Evolutionary conservation across 2,888 invertebrate species (phyloP).

Genomic region (Sinopyrophorus schimmeli): DNA sequence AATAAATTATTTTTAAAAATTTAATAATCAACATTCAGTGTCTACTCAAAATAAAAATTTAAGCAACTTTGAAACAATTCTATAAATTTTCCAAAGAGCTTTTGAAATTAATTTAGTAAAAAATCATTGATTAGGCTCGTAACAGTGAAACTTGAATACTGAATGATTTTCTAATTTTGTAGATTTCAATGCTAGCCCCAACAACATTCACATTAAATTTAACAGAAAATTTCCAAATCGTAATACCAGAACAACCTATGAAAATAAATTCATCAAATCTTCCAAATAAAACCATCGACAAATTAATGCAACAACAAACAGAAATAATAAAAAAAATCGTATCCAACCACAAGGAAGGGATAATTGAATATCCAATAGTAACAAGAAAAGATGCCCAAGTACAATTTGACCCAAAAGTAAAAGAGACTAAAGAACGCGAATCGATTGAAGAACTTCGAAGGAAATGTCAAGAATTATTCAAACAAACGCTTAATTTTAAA

Average conservation of each 20-base stretch:
- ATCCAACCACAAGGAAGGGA: constrained; percentile 29
- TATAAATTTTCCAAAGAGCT: too few species aligned
- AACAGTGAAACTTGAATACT: too few species aligned
- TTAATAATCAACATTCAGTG: too few species aligned
- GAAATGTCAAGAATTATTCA: constrained; percentile 44
- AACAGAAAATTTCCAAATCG: constrained; percentile 19
- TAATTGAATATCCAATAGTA: constrained; percentile 35
- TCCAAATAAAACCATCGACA: constrained; percentile 40
- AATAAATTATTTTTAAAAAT: background rate
- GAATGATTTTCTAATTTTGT: too few species aligned
- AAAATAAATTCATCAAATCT: constrained; percentile 4
- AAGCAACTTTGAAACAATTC: too few species aligned
- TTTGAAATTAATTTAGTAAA: too few species aligned
- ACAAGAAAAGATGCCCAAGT: constrained; percentile 35
- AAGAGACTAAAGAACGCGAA: constrained; percentile 31
- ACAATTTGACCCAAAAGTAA: constrained; percentile 5
- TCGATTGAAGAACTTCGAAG: constrained; percentile 44
- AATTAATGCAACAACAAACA: constrained; percentile 48
- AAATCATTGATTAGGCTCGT: too few species aligned
- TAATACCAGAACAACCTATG: constrained; percentile 14
- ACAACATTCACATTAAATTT: background rate
- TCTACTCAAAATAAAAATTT: too few species aligned
- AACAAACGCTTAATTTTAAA: background rate
- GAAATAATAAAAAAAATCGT: constrained; percentile 50
- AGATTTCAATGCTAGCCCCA: too few species aligned